phyloP scores from a whole-genome alignment of 2,888 invertebrate genomes.

The Lutraria lutraria region DNA sequence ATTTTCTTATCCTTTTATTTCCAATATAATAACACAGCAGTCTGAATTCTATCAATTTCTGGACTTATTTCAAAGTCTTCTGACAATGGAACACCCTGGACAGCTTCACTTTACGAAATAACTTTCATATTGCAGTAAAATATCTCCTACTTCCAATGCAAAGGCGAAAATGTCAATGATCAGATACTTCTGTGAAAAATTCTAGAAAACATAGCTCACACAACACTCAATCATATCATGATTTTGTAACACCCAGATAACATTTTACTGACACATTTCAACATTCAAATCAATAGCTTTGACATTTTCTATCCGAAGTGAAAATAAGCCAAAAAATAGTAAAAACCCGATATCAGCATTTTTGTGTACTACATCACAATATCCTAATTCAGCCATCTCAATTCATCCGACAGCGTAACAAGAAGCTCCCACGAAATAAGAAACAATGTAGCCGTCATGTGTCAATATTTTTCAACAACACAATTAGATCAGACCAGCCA shows the following conservation, averaged over 20 bases:
- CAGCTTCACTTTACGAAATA: neutral
- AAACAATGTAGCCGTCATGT: constrained; percentile 6
- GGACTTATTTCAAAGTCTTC: neutral
- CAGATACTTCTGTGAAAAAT: neutral
- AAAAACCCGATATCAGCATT: constrained; percentile 19
- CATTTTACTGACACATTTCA: neutral
- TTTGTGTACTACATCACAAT: neutral
- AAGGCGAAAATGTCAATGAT: neutral
- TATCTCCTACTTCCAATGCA: neutral
- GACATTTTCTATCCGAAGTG: neutral
- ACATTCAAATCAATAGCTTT: constrained; percentile 15
- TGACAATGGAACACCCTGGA: neutral
- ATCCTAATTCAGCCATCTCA: neutral
- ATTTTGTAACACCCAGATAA: neutral
- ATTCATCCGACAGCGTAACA: neutral
- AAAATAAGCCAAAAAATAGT: neutral
- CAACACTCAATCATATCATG: neutral
- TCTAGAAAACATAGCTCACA: neutral
- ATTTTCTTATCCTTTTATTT: neutral
- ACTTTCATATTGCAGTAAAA: neutral
- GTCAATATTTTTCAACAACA: constrained; percentile 19
- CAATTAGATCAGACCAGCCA: neutral
- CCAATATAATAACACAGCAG: neutral
- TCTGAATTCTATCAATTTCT: neutral
- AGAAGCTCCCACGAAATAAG: neutral